phyloP scores from a whole-genome alignment of 1,140 invertebrate species.

The Pseudobourletiella spinata region DNA sequence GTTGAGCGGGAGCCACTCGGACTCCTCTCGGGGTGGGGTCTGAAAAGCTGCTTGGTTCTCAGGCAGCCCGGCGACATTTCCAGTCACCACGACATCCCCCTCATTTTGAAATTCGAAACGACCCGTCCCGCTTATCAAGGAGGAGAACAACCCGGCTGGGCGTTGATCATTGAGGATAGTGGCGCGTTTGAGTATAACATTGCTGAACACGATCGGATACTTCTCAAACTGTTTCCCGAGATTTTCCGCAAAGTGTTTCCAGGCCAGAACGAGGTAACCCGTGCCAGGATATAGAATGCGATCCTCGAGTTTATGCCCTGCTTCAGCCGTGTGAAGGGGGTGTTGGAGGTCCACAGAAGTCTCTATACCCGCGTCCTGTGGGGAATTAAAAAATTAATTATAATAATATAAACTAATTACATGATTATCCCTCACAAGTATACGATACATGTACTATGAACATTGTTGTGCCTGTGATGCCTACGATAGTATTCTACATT shows the following conservation, averaged over 20 bases:
- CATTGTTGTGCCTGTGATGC: too few relatives aligned
- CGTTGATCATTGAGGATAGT: conserved; percentile 82
- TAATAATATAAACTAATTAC: background rate
- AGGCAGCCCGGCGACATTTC: conserved; percentile 60
- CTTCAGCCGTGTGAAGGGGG: too few relatives aligned
- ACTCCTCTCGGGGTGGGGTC: conserved; percentile 39
- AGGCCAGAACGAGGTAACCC: conserved; percentile 83
- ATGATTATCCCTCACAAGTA: background rate
- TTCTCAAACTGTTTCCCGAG: conserved; percentile 61
- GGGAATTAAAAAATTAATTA: too few relatives aligned
- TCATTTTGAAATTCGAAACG: conserved; percentile 88
- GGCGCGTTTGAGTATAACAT: conserved; percentile 79
- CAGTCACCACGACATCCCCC: conserved; percentile 68
- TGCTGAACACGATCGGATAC: conserved; percentile 72
- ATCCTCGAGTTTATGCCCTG: conserved; percentile 90
- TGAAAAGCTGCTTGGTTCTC: conserved; percentile 49
- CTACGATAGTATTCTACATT: too few relatives aligned
- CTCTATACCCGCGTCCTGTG: too few relatives aligned
- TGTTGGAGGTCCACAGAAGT: too few relatives aligned
- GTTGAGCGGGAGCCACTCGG: conserved; percentile 42
- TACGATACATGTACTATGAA: too few relatives aligned
- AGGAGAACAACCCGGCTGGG: conserved; percentile 74
- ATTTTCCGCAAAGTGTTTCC: conserved; percentile 80
- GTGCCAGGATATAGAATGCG: conserved; percentile 90
- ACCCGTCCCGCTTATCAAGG: conserved; percentile 75